Conservation (phyloP, 2,888 invertebrate species). For the Tetragonisca angustula region DNA sequence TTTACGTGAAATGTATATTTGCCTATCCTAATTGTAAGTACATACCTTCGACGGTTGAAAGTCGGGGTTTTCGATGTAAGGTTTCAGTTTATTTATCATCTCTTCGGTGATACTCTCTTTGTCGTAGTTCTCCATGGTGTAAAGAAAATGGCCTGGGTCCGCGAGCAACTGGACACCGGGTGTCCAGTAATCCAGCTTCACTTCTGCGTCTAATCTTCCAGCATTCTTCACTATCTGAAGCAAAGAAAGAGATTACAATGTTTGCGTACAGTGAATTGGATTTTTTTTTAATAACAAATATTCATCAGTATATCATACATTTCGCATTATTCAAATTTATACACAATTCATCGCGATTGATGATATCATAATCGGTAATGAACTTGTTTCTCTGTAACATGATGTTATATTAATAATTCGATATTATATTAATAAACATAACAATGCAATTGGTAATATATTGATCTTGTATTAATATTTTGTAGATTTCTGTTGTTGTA, state of each 20-base stretch:
- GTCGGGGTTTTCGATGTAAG: conserved; percentile 90
- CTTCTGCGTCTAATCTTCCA: conserved; percentile 90
- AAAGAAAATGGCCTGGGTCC: conserved; percentile 93
- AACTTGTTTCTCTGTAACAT: no score
- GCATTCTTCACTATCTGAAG: conserved; percentile 84
- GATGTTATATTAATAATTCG: no score
- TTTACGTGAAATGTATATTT: no score
- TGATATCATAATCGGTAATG: no score
- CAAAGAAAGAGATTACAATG: background rate
- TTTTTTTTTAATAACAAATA: no score
- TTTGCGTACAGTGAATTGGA: background rate
- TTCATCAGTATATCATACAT: no score
- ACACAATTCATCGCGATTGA: no score
- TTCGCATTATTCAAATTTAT: no score
- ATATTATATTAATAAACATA: no score
- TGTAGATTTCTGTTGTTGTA: no score
- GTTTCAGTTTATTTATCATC: conserved; percentile 92
- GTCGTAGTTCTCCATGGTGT: conserved; percentile 93
- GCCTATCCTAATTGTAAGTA: background rate
- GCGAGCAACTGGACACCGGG: conserved; percentile 92
- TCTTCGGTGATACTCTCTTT: conserved; percentile 93
- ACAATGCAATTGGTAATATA: no score
- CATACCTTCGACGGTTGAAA: conserved; percentile 88
- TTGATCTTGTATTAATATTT: no score
- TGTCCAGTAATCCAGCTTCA: conserved; percentile 95